These are phyloP conservation scores for Hyposmocoma kahamanoa DNA, from an alignment of 1,140 invertebrate genomes.

Conservation along the genomic window DNA sequence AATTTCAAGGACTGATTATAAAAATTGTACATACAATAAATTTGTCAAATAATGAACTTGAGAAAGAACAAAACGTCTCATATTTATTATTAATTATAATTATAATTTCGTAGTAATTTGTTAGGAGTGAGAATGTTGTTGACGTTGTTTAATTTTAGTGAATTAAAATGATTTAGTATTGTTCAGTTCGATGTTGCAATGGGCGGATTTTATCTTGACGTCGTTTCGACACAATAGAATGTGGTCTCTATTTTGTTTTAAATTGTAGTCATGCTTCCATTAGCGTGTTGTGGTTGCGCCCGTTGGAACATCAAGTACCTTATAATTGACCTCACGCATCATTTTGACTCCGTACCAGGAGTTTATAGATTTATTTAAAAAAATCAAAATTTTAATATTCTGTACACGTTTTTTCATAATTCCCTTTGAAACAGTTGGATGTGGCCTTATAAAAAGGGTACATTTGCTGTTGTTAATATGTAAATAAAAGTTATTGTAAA, in stretches of 20 bases:
- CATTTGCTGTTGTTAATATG: conserved; percentile 71
- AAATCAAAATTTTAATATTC: conserved; percentile 8
- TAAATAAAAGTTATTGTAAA: conserved; percentile 74
- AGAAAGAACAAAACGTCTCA: conserved; percentile 62
- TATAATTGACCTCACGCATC: too few species aligned
- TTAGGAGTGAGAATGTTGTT: conserved; percentile 52
- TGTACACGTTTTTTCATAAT: conserved; percentile 52
- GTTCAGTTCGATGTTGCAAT: conserved; percentile 1
- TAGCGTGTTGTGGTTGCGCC: too few species aligned
- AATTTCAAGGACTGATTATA: conserved; percentile 52
- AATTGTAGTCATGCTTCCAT: too few species aligned
- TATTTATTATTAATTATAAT: conserved; percentile 54
- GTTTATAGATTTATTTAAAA: background rate
- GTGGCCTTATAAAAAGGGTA: conserved; percentile 56
- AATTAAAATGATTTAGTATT: conserved; percentile 12
- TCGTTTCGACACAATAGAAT: too few species aligned
- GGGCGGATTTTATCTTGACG: too few species aligned
- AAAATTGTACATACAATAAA: conserved; percentile 48
- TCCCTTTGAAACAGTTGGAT: conserved; percentile 53
- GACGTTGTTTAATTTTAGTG: conserved; percentile 49
- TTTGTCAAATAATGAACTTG: conserved; percentile 48
- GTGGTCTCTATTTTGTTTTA: too few species aligned
- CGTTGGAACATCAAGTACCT: too few species aligned
- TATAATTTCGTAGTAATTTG: conserved; percentile 38
- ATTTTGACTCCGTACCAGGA: background rate